Conservation (phyloP, 2,113 vertebrate species). For the Antigone vipio region DNA sequence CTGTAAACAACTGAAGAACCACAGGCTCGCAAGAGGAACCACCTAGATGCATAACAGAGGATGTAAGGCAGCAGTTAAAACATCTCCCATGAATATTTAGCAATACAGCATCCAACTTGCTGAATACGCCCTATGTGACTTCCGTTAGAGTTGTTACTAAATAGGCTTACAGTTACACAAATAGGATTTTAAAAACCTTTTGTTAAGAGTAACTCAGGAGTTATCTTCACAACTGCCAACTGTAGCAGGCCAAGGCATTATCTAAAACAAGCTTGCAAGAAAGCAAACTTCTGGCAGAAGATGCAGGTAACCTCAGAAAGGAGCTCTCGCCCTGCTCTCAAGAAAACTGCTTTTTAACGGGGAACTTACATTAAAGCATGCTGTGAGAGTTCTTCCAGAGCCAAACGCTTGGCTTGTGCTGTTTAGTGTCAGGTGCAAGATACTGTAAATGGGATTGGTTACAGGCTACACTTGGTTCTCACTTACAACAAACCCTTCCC, state of each 20-base stretch:
- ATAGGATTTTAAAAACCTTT: background rate
- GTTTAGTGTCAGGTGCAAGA: background rate
- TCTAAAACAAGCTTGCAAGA: background rate
- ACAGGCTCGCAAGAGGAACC: background rate
- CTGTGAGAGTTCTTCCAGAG: background rate
- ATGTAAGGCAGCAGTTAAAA: background rate
- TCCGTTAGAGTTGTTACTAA: background rate
- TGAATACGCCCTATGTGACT: background rate
- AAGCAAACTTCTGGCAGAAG: background rate
- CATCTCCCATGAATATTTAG: background rate
- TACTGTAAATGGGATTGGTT: background rate
- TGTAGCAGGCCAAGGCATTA: background rate
- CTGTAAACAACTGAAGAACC: background rate
- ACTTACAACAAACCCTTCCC: background rate
- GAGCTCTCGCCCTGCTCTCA: background rate
- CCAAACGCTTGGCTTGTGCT: background rate
- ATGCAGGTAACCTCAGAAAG: background rate
- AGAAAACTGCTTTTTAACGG: background rate
- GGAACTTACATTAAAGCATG: background rate
- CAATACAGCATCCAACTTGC: background rate
- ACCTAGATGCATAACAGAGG: fast-evolving
- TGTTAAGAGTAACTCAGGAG: background rate
- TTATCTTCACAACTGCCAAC: background rate
- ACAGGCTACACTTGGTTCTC: background rate
- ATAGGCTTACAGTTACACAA: background rate